phyloP scores from a whole-genome alignment of 2,113 vertebrate genomes.

The Himantopus leucocephalus region DNA sequence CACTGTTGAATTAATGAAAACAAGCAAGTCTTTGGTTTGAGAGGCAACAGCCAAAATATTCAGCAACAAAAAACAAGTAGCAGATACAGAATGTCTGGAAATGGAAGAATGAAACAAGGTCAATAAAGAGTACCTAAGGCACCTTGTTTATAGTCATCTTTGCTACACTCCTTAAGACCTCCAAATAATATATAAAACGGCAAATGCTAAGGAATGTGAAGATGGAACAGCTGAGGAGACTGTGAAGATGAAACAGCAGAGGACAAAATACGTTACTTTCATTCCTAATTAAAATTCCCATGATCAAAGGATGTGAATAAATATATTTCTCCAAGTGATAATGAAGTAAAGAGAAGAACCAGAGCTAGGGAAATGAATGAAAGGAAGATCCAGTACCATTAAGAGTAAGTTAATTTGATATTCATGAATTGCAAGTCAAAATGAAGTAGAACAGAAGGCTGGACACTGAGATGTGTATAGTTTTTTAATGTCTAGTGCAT shows the following conservation, averaged over 20 bases:
- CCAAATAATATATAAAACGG: slow-evolving; percentile 45
- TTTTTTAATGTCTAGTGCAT: slow-evolving; percentile 24
- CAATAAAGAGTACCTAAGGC: slow-evolving; percentile 78
- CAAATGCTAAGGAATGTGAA: slow-evolving; percentile 60
- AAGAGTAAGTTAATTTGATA: neutral
- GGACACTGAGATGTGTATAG: neutral
- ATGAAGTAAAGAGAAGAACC: neutral
- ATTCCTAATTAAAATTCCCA: slow-evolving; percentile 1
- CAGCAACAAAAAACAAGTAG: slow-evolving; percentile 57
- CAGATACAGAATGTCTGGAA: slow-evolving; percentile 43
- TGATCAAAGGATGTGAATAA: neutral
- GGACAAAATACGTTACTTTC: neutral
- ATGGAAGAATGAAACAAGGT: slow-evolving; percentile 72
- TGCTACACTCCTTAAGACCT: slow-evolving; percentile 72
- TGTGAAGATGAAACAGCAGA: neutral
- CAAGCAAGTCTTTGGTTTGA: slow-evolving; percentile 78
- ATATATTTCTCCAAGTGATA: neutral
- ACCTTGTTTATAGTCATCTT: slow-evolving; percentile 73
- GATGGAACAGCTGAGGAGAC: slow-evolving; percentile 1
- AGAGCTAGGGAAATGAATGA: neutral
- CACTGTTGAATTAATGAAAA: slow-evolving; percentile 61
- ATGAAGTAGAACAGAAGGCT: slow-evolving; percentile 15
- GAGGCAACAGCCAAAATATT: slow-evolving; percentile 50
- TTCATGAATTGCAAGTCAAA: slow-evolving; percentile 2
- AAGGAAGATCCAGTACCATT: neutral